Evolutionary conservation across 2,888 invertebrate species (phyloP).

Genomic region (Tromatobia lineatoria): DNA sequence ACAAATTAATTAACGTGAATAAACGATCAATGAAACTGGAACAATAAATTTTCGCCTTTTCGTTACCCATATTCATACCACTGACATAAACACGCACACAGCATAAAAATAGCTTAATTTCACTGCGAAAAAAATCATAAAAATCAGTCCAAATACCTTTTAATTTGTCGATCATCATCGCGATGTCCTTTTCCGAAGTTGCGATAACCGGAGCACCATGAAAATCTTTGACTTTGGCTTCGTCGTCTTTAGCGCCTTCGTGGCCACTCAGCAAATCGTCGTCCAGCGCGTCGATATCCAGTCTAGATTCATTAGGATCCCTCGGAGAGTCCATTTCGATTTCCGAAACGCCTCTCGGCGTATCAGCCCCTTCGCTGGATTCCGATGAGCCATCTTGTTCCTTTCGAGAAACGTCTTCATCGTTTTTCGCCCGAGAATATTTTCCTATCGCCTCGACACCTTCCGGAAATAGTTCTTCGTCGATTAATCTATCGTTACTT

Average conservation of each 20-base stretch:
- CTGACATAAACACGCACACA: conserved; percentile 64
- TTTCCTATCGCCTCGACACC: conserved; percentile 19
- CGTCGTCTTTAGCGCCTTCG: conserved; percentile 40
- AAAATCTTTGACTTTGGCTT: conserved; percentile 77
- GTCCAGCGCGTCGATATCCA: conserved; percentile 78
- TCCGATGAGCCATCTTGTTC: conserved; percentile 79
- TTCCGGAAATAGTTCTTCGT: conserved; percentile 20
- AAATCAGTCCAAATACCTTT: conserved; percentile 81
- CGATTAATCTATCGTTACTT: conserved; percentile 19
- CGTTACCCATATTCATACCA: conserved; percentile 56
- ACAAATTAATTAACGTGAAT: not conserved
- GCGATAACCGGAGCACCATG: conserved; percentile 74
- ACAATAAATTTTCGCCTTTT: conserved; percentile 29
- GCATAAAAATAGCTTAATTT: conserved; percentile 35
- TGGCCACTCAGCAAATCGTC: conserved; percentile 76
- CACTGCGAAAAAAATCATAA: not conserved
- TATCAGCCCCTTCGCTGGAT: conserved; percentile 80
- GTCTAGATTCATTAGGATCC: conserved; percentile 77
- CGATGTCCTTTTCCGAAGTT: conserved; percentile 82
- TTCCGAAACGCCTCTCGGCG: conserved; percentile 80
- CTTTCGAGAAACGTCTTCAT: conserved; percentile 65
- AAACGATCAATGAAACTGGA: conserved; percentile 27
- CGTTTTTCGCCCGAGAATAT: conserved; percentile 19
- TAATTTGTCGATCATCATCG: conserved; percentile 83
- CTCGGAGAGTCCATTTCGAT: conserved; percentile 82